phyloP scores from a whole-genome alignment of 2,888 invertebrate species.

The Steinernema scapterisci region DNA sequence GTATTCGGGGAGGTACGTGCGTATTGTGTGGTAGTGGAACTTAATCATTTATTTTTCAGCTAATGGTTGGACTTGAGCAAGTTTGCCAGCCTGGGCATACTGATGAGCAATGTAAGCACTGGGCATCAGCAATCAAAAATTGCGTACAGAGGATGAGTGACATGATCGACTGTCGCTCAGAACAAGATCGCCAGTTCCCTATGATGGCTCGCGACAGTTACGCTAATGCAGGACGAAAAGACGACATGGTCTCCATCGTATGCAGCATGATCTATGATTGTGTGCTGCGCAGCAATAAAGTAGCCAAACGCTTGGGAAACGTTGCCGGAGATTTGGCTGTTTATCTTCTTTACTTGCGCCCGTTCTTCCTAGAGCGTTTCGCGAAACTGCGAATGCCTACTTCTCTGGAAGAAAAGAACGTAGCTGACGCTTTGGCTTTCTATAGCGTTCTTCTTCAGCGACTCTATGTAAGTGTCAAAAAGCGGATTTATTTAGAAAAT shows the following conservation, averaged over 20 bases:
- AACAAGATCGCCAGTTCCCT: too few species aligned
- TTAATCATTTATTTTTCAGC: not conserved
- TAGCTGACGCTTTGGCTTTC: too few species aligned
- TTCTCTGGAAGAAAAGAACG: not conserved
- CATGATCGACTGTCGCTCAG: not conserved
- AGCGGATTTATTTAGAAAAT: too few species aligned
- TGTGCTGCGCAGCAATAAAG: not conserved
- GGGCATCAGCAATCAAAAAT: not conserved
- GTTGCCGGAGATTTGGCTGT: not conserved
- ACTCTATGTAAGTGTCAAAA: too few species aligned
- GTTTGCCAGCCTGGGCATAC: not conserved
- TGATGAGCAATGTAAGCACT: not conserved
- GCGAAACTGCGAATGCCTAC: not conserved
- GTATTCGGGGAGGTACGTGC: too few species aligned
- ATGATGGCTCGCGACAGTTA: too few species aligned
- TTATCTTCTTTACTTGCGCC: not conserved
- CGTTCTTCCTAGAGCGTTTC: not conserved
- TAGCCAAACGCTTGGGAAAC: not conserved
- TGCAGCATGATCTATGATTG: not conserved
- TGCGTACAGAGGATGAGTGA: not conserved
- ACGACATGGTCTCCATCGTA: not conserved
- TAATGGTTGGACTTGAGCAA: constrained; percentile 1
- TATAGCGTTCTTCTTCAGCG: too few species aligned
- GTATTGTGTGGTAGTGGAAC: too few species aligned
- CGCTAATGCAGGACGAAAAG: too few species aligned